phyloP scores from a whole-genome alignment of 2,113 vertebrate species.

The Cavia porcellus region DNA sequence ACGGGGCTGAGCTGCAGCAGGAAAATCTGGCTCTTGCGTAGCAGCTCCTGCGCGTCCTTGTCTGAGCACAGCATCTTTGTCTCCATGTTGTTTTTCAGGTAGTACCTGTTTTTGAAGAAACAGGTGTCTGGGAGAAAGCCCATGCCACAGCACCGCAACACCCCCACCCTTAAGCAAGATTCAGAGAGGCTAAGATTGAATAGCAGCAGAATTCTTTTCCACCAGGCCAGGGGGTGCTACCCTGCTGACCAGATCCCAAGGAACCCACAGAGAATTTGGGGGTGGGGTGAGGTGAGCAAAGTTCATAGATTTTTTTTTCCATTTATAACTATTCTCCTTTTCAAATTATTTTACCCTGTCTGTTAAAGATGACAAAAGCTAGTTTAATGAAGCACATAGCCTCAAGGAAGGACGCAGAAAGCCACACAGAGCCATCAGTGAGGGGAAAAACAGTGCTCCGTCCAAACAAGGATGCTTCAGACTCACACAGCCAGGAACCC shows the following conservation, averaged over 20 bases:
- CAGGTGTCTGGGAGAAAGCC: not conserved
- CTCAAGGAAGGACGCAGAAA: not conserved
- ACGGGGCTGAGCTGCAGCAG: conserved; percentile 97
- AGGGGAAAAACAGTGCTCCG: not conserved
- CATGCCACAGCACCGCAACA: not conserved
- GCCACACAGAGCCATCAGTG: not conserved
- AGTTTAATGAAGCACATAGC: not conserved
- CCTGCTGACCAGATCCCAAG: not conserved
- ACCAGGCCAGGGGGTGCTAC: not conserved
- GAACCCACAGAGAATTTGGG: not conserved
- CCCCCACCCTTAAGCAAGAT: not conserved
- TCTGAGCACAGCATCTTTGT: conserved; percentile 98
- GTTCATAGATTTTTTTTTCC: not conserved
- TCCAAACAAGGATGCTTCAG: not conserved
- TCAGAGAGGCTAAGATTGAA: not conserved
- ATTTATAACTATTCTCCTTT: not conserved
- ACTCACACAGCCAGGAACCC: not conserved
- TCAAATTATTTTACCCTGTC: not conserved
- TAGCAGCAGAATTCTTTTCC: not conserved
- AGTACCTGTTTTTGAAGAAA: conserved; percentile 91
- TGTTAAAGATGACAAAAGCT: not conserved
- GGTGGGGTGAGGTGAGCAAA: not conserved
- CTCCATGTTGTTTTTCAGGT: conserved; percentile 99
- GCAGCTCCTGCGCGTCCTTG: conserved; percentile 97
- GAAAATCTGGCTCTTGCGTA: conserved; percentile 96